Base-by-base conservation (phyloP, 2,113 vertebrate species). In the Corythaixoides concolor region DNA sequence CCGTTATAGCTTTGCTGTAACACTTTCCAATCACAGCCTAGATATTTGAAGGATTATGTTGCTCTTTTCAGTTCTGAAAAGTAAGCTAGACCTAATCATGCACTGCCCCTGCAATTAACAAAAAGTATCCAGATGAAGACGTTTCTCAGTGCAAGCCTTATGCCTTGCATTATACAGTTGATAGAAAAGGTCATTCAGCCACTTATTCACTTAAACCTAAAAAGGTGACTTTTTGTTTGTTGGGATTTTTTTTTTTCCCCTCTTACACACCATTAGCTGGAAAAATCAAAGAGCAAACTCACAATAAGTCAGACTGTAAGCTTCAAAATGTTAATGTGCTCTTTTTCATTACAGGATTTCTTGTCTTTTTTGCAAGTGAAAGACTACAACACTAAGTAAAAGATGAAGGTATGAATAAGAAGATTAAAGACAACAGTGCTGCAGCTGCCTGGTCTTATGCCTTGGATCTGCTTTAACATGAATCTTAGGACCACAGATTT, bases 161-260 rank as follows among this genome's bases (percentile, higher is more conserved):
- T 35, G 64, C 41, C 35, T 74, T 18, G 2, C 37, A 33, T 73
- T 92, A 70, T 75, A 58, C 5, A 93, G 49, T 70, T 85, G 80
- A 66, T 47, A 90, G 70, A 88, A 93, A 56, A 97, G 56, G 94
- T 75, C 37, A 91, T 88, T 93, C 41, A 90, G 33, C 10, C 39
- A 78, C 45, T 87, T 86, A 69, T 28, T 95, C 93, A 67, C 37
- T 68, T 85, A 91, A 78, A 75, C 10, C 53, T 87, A 64, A 43
- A 75, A 92, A 64, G 39, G 26, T 16, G 32, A 17, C 30, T 24
- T 52, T 22, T 22, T 26, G 50, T 52, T 52, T 30, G 14, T 27
- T 33, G 41, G 41, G 41, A 43, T 35, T 11, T 39, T 56, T 60
- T 20, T 16, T 27, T 30, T 9, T 20, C 6, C 8, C 10, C 14